Base-by-base conservation (phyloP, 2,888 invertebrate genomes). In the Caenorhabditis japonica region DNA sequence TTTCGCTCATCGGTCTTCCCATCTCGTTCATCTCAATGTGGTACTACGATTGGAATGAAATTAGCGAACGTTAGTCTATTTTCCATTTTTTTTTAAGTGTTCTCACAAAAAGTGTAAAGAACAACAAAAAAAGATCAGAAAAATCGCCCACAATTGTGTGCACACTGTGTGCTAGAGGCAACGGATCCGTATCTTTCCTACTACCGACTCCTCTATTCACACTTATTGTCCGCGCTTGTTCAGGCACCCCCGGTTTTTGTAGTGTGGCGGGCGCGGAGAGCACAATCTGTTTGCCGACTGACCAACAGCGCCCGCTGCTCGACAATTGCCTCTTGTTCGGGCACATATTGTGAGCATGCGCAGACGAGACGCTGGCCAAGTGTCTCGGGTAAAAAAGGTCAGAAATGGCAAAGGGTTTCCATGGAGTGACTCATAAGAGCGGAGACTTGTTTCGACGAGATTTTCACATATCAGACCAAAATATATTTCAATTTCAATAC, bases 1-100 rank as follows among this genome's bases (percentile, higher is more conserved):
- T 99, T 46, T 94, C 95, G 85, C 90, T 95, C 62, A 90, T 97
- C 30, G 96, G 97, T 3, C 90, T 97, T 70, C 94, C 97, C 0
- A 93, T 97, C 84, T 94, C 94, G 88, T 91, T 92, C 19, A 86
- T 93, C 1, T 84, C 83, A 8, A 85, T 87, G 84, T 74, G 81
- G 69, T 79, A 76, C 60, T 82, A 85, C 38, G 86, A 86, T 62
- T 82, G 76, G 74, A 79, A 77, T 4, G 76, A 70, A n/a, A 87
- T 86, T 47, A 59, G 69, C 59, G 61, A 77, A 75, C 72, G 84
- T 84, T 61, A 68, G 74, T 61, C 33, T 23, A n/a, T n/a, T n/a
- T n/a, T n/a, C n/a, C n/a, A n/a, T n/a, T n/a, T n/a, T n/a, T n/a
- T n/a, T n/a, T n/a, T n/a, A n/a, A n/a, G n/a, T n/a, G n/a, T n/a